Conservation (phyloP, 2,113 vertebrate species). For the Jaculus jaculus region DNA sequence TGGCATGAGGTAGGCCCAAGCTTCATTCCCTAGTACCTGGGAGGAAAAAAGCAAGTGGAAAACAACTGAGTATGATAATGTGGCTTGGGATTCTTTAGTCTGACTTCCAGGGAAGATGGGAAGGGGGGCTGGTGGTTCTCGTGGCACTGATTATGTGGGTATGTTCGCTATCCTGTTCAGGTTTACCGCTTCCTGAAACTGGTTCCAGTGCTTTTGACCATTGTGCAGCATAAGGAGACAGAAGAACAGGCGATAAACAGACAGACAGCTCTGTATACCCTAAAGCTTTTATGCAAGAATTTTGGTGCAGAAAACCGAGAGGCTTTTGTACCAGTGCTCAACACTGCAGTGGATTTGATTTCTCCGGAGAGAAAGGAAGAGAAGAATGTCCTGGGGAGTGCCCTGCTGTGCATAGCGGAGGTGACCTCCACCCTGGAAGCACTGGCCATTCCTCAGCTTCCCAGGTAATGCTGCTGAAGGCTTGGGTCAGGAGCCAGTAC, state of each 20-base stretch:
- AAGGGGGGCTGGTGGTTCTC: not conserved
- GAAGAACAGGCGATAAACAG: conserved; percentile 94
- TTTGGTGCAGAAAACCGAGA: conserved; percentile 88
- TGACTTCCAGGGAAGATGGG: too few species aligned
- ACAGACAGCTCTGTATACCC: conserved; percentile 95
- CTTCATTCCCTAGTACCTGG: not conserved
- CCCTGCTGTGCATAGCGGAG: conserved; percentile 95
- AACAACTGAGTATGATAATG: accelerated
- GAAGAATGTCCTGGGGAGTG: conserved; percentile 92
- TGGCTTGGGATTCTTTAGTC: not conserved
- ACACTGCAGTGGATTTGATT: conserved; percentile 84
- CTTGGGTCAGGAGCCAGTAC: accelerated
- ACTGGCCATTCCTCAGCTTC: conserved; percentile 93
- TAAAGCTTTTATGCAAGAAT: conserved; percentile 94
- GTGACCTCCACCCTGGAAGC: conserved; percentile 88
- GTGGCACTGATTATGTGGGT: not conserved
- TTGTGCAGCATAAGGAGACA: conserved; percentile 84
- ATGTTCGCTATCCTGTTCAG: conserved; percentile 79
- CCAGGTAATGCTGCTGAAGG: conserved; percentile 85
- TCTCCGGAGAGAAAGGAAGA: conserved; percentile 86
- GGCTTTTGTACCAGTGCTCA: conserved; percentile 90
- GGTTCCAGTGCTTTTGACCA: conserved; percentile 87
- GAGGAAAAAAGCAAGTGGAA: not conserved
- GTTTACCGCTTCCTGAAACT: conserved; percentile 89
- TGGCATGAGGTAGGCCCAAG: not conserved